These are phyloP conservation scores for Sylvicola cinctus DNA, from an alignment of 2,888 invertebrate genomes.

Conservation along the genomic window DNA sequence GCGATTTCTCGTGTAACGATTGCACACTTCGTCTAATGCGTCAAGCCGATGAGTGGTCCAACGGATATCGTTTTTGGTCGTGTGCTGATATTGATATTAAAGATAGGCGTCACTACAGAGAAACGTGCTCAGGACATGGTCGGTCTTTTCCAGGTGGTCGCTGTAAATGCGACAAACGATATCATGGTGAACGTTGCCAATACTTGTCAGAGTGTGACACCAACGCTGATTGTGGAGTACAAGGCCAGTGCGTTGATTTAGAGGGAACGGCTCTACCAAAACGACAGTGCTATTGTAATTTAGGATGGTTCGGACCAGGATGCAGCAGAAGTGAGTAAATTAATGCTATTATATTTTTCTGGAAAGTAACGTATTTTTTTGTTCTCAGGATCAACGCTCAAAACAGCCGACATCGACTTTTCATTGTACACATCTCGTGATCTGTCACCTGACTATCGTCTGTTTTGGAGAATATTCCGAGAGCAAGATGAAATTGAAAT, in stretches of 20 bases:
- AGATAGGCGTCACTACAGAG: slow-evolving; percentile 37
- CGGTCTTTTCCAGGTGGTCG: slow-evolving; percentile 53
- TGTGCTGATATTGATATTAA: slow-evolving; percentile 85
- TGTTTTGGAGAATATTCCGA: slow-evolving; percentile 71
- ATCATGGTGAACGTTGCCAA: slow-evolving; percentile 68
- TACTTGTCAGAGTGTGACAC: slow-evolving; percentile 72
- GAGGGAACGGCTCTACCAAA: slow-evolving; percentile 62
- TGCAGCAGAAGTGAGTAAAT: slow-evolving; percentile 55
- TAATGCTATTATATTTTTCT: slow-evolving; percentile 6
- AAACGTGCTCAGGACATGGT: slow-evolving; percentile 72
- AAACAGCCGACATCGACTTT: slow-evolving; percentile 49
- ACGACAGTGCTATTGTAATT: slow-evolving; percentile 74
- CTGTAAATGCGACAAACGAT: slow-evolving; percentile 63
- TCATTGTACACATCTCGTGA: slow-evolving; percentile 46
- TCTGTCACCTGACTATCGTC: slow-evolving; percentile 49
- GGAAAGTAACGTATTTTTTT: background rate
- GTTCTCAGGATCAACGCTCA: slow-evolving; percentile 49
- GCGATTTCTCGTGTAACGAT: slow-evolving; percentile 63
- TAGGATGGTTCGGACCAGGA: slow-evolving; percentile 69
- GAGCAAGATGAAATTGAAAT: slow-evolving; percentile 75
- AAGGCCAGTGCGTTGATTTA: slow-evolving; percentile 68
- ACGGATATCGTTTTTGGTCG: slow-evolving; percentile 78
- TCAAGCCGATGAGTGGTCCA: slow-evolving; percentile 80
- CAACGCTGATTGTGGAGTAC: slow-evolving; percentile 66
- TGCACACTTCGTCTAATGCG: slow-evolving; percentile 77